Conservation (phyloP, 2,113 vertebrate genomes). For the Malurus cyaneus region DNA sequence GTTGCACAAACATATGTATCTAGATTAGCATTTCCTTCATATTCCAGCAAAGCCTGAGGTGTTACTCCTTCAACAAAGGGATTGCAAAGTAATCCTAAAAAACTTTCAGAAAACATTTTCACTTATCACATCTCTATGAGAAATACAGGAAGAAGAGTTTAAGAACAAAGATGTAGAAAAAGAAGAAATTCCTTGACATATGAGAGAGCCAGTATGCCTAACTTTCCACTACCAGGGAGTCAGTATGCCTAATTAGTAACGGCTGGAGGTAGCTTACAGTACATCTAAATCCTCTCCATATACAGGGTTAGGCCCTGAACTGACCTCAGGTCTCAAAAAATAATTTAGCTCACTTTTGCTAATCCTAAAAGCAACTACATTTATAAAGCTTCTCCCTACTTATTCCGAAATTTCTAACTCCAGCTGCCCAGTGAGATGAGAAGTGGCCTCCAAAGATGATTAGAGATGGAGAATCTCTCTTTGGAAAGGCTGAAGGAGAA, state of each 20-base stretch:
- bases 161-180: neutral
- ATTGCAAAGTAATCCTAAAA: neutral
- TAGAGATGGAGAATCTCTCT: neutral
- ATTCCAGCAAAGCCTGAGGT: neutral
- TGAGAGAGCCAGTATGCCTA: neutral
- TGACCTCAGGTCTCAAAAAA: neutral
- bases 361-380: neutral
- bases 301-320: neutral
- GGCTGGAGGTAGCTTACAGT: neutral
- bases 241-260: neutral
- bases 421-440: neutral
- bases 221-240: neutral
- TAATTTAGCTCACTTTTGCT: neutral
- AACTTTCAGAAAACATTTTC: neutral
- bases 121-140: neutral
- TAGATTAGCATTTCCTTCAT: neutral
- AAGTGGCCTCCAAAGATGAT: neutral
- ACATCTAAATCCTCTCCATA: neutral
- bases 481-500: accelerated
- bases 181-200: neutral
- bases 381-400: neutral
- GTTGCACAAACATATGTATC: neutral
- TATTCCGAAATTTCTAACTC: neutral
- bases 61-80: neutral
- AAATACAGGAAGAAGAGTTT: neutral